These are phyloP conservation scores for Eudasyphora cyanicolor DNA, from an alignment of 2,888 invertebrate species.

Conservation along the genomic window DNA sequence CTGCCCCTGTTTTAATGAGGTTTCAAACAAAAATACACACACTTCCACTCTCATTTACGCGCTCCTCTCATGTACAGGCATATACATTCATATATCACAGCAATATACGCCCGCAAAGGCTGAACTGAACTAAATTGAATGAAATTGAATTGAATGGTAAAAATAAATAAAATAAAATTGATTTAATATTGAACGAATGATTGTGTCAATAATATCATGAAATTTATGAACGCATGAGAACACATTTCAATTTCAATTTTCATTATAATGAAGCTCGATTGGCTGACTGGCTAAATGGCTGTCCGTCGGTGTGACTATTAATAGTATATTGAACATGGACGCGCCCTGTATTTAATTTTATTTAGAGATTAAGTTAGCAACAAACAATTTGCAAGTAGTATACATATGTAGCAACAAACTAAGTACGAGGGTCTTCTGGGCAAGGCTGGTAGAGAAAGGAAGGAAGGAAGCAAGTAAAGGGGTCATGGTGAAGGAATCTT, in stretches of 20 bases:
- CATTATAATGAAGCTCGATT: background rate
- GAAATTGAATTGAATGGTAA: background rate
- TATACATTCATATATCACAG: too few relatives aligned
- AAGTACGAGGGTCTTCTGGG: background rate
- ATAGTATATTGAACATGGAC: slow-evolving; percentile 44
- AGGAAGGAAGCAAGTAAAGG: too few relatives aligned
- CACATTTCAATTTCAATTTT: slow-evolving; percentile 29
- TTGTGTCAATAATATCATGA: slow-evolving; percentile 31
- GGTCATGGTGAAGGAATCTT: too few relatives aligned
- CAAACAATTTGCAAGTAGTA: slow-evolving; percentile 3
- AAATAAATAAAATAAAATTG: slow-evolving; percentile 28
- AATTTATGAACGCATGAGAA: slow-evolving; percentile 29
- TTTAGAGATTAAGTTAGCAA: slow-evolving; percentile 31
- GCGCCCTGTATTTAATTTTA: slow-evolving; percentile 41
- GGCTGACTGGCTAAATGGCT: background rate
- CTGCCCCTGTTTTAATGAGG: slow-evolving; percentile 30
- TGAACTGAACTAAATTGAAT: slow-evolving; percentile 11
- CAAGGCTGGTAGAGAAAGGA: too few relatives aligned
- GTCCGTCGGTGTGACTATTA: slow-evolving; percentile 21
- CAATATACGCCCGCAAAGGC: background rate
- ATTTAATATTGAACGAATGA: slow-evolving; percentile 32
- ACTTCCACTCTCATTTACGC: background rate
- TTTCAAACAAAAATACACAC: slow-evolving; percentile 10
- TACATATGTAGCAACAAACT: background rate
- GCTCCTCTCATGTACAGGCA: background rate